Evolutionary conservation across 2,113 vertebrate genomes (phyloP).

Genomic region (Calonectris borealis): DNA sequence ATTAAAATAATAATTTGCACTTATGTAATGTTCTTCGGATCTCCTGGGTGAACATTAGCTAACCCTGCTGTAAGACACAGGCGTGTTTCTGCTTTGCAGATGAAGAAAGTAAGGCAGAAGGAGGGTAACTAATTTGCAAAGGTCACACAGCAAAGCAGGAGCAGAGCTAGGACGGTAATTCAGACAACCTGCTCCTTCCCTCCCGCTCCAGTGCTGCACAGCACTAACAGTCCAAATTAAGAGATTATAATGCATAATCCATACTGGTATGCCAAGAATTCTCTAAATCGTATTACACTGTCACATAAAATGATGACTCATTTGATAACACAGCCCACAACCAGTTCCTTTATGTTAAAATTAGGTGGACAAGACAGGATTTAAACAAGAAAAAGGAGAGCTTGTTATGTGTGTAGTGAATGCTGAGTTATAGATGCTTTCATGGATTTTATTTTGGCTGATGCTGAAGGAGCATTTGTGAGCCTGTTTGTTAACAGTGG

Average conservation of each 20-base stretch:
- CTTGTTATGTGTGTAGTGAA: slow-evolving; percentile 47
- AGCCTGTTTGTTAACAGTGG: slow-evolving; percentile 44
- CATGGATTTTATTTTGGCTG: slow-evolving; percentile 62
- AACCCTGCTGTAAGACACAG: background rate
- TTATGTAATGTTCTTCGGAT: background rate
- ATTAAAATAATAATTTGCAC: background rate
- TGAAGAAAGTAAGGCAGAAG: background rate
- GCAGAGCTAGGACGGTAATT: background rate
- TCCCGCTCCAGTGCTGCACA: background rate
- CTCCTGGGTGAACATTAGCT: background rate
- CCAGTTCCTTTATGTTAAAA: slow-evolving; percentile 57
- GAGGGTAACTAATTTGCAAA: background rate
- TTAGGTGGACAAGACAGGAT: slow-evolving; percentile 38
- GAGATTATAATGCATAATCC: slow-evolving; percentile 62
- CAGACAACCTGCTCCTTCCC: background rate
- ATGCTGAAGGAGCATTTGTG: slow-evolving; percentile 64
- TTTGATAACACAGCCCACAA: slow-evolving; percentile 3
- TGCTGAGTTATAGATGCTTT: slow-evolving; percentile 59
- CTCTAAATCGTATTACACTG: slow-evolving; percentile 43
- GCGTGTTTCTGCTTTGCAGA: background rate
- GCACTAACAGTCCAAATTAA: slow-evolving; percentile 9
- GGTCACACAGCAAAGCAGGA: background rate
- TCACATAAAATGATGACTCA: slow-evolving; percentile 64
- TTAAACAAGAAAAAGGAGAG: slow-evolving; percentile 57
- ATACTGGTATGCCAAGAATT: slow-evolving; percentile 46